Percentiles rank a stretch among this genome's conserved stretches.
Conservation (phyloP, 2,113 vertebrate genomes). For the Oriolus oriolus region DNA sequence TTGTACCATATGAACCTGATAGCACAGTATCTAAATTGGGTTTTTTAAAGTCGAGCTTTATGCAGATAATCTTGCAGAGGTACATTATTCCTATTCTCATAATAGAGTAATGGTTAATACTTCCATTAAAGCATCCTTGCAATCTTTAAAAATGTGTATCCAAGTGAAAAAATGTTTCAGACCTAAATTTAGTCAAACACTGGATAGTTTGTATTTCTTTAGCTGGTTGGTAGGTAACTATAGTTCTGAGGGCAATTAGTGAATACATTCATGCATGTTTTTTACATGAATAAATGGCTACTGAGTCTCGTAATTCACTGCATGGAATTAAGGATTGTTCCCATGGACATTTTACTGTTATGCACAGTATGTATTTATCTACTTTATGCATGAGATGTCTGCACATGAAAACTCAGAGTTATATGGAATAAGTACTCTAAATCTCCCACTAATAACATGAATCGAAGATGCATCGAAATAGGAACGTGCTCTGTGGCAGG, state of each 20-base stretch:
- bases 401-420: neutral
- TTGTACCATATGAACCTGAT: neutral
- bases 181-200: neutral
- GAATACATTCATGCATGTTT: neutral
- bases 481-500: neutral
- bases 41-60: neutral
- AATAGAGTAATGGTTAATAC: neutral
- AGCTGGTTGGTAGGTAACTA: neutral
- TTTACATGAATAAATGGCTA: neutral
- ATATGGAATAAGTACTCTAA: neutral
- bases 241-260: neutral
- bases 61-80: constrained; percentile 42
- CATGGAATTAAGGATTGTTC: constrained; percentile 11
- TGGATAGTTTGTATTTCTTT: neutral
- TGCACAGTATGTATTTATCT: neutral
- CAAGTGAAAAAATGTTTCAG: neutral
- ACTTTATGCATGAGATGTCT: constrained; percentile 44
- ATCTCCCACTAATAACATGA: neutral
- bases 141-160: neutral
- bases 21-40: neutral
- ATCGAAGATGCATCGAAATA: neutral
- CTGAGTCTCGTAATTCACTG: neutral
- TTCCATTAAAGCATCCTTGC: neutral
- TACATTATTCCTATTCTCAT: constrained; percentile 43
- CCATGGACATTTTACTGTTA: neutral